Evolutionary conservation across 2,797 vertebrate genomes (phyloP).

Genomic region (Neopelma chrysocephalum): DNA sequence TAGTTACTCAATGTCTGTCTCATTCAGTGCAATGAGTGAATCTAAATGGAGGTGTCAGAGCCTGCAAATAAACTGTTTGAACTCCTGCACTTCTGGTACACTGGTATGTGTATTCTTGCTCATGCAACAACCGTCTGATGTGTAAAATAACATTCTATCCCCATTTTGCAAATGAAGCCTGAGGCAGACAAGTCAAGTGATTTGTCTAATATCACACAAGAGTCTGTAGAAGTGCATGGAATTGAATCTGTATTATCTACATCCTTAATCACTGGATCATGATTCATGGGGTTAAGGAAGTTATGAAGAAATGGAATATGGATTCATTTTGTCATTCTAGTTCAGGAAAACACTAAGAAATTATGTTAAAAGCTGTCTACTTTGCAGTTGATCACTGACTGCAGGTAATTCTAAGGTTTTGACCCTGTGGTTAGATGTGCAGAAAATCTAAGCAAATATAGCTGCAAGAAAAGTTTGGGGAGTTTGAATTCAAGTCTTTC

Average conservation of each 20-base stretch:
- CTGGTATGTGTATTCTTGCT: neutral
- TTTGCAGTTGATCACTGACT: neutral
- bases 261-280: neutral
- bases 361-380: neutral
- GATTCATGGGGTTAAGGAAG: neutral
- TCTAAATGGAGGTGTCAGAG: neutral
- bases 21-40: neutral
- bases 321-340: neutral
- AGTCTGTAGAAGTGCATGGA: neutral
- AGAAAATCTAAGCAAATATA: neutral
- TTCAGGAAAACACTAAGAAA: neutral
- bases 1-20: neutral
- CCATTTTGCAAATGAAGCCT: neutral
- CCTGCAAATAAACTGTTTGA: neutral
- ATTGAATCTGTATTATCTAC: neutral
- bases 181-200: neutral
- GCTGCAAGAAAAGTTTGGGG: neutral
- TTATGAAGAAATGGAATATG: neutral
- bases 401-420: neutral
- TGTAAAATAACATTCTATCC: neutral
- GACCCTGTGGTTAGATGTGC: neutral
- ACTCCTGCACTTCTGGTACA: neutral
- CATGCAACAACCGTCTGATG: rapidly evolving
- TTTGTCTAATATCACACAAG: neutral
- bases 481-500: neutral